Evolutionary conservation across 1,140 invertebrate species (phyloP).

Genomic region (Phthorimaea operculella): DNA sequence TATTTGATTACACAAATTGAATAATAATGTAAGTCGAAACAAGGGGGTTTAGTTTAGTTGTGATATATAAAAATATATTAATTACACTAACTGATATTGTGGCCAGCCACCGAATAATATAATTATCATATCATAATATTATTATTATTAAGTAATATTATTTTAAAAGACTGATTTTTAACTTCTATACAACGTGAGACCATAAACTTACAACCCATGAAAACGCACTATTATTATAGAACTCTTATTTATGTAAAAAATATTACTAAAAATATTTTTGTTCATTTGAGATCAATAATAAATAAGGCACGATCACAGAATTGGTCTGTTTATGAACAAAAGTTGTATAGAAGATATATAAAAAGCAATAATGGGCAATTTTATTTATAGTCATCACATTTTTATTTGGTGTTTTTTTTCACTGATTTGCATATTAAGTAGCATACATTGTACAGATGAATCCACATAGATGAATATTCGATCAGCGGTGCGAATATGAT

Average conservation of each 20-base stretch:
- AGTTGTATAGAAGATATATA: too few species aligned
- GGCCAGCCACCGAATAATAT: slow-evolving; percentile 48
- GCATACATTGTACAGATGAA: not conserved
- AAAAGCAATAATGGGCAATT: too few species aligned
- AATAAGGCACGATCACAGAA: too few species aligned
- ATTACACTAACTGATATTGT: slow-evolving; percentile 35
- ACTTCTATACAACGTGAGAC: too few species aligned
- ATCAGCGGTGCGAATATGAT: not conserved
- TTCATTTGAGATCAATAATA: too few species aligned
- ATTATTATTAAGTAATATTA: slow-evolving; percentile 10
- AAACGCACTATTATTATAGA: too few species aligned
- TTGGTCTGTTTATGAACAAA: too few species aligned
- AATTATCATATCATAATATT: slow-evolving; percentile 16
- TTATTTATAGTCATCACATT: slow-evolving; percentile 25
- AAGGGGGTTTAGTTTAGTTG: slow-evolving; percentile 30
- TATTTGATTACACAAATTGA: slow-evolving; percentile 66
- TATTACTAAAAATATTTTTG: too few species aligned
- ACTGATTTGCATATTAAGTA: slow-evolving; percentile 1
- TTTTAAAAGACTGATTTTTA: slow-evolving; percentile 10
- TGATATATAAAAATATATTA: slow-evolving; percentile 51
- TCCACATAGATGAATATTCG: not conserved
- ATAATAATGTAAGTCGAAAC: slow-evolving; percentile 49
- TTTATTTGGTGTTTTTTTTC: slow-evolving; percentile 26
- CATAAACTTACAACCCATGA: too few species aligned
- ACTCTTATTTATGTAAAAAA: too few species aligned